A percentile compares a stretch with the other conserved stretches of the same genome.
These are phyloP conservation scores for Coenonympha arcania DNA, from an alignment of 2,888 invertebrate species.

Conservation along the genomic window DNA sequence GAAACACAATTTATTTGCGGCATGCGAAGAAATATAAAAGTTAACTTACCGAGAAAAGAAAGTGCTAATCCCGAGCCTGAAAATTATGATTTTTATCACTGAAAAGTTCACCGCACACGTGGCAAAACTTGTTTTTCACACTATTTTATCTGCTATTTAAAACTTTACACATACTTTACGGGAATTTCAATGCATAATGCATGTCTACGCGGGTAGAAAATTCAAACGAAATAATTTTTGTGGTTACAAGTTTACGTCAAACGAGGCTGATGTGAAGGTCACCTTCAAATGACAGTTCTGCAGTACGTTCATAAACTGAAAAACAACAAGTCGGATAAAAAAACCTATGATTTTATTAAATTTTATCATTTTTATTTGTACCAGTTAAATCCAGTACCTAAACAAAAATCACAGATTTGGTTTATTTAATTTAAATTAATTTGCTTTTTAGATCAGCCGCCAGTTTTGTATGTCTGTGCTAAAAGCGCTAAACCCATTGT, in stretches of 20 bases:
- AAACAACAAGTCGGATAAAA: no score
- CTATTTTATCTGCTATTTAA: slow-evolving; percentile 34
- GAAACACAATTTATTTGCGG: no score
- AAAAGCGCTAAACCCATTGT: no score
- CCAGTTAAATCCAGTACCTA: no score
- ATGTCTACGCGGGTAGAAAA: slow-evolving; percentile 66
- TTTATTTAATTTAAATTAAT: no score
- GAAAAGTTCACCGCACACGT: slow-evolving; percentile 48
- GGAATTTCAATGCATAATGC: slow-evolving; percentile 41
- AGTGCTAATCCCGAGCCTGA: slow-evolving; percentile 30
- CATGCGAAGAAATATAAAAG: slow-evolving; percentile 34
- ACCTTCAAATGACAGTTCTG: slow-evolving; percentile 59
- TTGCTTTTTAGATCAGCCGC: no score
- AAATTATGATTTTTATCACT: slow-evolving; percentile 43
- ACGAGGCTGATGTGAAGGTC: slow-evolving; percentile 55
- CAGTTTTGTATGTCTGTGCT: no score
- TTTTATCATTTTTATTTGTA: no score
- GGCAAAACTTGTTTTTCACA: slow-evolving; percentile 37
- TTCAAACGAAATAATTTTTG: slow-evolving; percentile 57
- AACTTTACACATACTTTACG: slow-evolving; percentile 51
- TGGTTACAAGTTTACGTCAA: slow-evolving; percentile 58
- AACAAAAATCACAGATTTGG: no score
- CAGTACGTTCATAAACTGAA: neutral
- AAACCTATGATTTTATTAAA: no score
- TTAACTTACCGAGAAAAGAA: slow-evolving; percentile 43